Conservation (phyloP, 2,113 vertebrate genomes). For the Festucalex cinctus region DNA sequence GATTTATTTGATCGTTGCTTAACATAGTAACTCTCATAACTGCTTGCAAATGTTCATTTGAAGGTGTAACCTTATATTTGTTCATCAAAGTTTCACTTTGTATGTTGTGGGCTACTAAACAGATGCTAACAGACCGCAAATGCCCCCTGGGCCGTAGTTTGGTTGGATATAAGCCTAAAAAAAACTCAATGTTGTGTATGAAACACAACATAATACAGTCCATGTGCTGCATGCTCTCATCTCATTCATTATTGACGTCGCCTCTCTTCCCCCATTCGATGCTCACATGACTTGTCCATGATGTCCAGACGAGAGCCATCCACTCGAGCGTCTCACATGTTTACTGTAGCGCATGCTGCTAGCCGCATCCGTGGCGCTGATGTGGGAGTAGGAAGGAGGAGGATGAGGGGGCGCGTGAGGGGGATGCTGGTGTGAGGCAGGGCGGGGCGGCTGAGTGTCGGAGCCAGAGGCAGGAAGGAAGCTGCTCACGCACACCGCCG, state of each 20-base stretch:
- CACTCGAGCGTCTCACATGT: slow-evolving; percentile 17
- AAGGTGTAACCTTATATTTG: too few relatives aligned
- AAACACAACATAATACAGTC: not conserved
- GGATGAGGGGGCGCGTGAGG: slow-evolving; percentile 11
- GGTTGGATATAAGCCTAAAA: not conserved
- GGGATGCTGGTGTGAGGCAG: slow-evolving; percentile 44
- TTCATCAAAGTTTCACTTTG: too few relatives aligned
- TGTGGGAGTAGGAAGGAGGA: slow-evolving; percentile 30
- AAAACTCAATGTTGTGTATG: not conserved
- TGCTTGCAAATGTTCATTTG: too few relatives aligned
- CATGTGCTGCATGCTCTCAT: slow-evolving; percentile 2
- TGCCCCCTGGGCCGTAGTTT: not conserved
- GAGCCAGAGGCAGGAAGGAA: slow-evolving; percentile 40
- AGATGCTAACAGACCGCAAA: too few relatives aligned
- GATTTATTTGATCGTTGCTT: too few relatives aligned
- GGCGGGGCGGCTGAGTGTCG: slow-evolving; percentile 54
- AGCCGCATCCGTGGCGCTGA: slow-evolving; percentile 42
- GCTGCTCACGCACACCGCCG: slow-evolving; percentile 37
- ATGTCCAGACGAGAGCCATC: not conserved
- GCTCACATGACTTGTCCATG: slow-evolving; percentile 11
- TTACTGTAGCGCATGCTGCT: slow-evolving; percentile 24
- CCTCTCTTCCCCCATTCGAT: slow-evolving; percentile 18
- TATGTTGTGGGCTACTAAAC: too few relatives aligned
- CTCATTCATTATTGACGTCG: slow-evolving; percentile 42
- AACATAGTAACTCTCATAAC: too few relatives aligned